Base-by-base conservation (phyloP, 2,113 vertebrate genomes). In the Leptobrachium ailaonicum region DNA sequence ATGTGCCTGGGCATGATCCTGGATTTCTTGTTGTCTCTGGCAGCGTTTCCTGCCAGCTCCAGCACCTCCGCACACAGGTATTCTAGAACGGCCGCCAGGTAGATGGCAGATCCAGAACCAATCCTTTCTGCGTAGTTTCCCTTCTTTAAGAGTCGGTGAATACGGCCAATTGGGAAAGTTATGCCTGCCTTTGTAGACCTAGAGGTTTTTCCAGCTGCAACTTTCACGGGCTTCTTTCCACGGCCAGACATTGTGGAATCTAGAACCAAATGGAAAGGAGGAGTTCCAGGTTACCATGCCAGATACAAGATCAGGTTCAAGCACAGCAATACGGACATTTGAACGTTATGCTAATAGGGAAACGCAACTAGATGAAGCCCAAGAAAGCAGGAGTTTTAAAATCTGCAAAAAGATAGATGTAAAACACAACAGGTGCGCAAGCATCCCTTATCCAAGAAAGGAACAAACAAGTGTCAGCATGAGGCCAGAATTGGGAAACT, bases 51-150 rank as follows among this genome's bases (percentile, higher is more conserved):
- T 0, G 94, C 77, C 76, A 95, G 79, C 71, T 96, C 94, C 81
- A 96, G 83, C 42, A 95, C 72, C 84, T 95, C 94, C 0, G 88
- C 90, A 0, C 56, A 86, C 82, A 96, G 75, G 47, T 95, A 95
- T 83, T 96, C 94, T 71, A 95, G 58, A 11, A 94, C 85, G 0
- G 90, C 92, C 0, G 92, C 54, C 43, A 95, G 82, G 79, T 93
- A 96, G 5, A 95, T 80, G 0, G 92, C 77, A 45, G 94, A 83
- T 0, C 87, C 90, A 0, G 11, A 13, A 3, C 91, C 85, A 0
- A 94, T 54, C 43, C 91, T 85, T 0, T 82, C 0, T 0, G 91
- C 82, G 0, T 90, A 95, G 64, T 82, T 74, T 0, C 93, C 93
- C 20, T 76, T 88, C 2, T 3, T 88, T 44, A 96, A 87, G 1